Conservation (phyloP, 2,888 invertebrate genomes). For the Ennomos fuscantarius region DNA sequence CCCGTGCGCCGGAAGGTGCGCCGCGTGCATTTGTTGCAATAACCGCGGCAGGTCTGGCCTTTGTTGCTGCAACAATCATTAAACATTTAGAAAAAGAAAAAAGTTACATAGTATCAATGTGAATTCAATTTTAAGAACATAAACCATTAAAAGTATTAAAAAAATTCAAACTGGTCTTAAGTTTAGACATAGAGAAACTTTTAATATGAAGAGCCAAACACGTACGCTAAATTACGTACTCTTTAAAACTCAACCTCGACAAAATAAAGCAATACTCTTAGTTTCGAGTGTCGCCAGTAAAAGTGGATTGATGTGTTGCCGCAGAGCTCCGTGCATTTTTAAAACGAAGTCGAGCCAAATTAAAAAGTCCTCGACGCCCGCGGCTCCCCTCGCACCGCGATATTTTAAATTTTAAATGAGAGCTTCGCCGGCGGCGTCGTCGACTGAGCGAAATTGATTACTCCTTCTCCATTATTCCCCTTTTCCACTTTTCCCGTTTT, state of each 20-base stretch:
- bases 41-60: conserved; percentile 92
- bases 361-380: conserved; percentile 80
- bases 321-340: conserved; percentile 80
- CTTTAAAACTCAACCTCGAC: conserved; percentile 39
- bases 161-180: conserved; percentile 16
- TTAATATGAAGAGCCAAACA: conserved; percentile 27
- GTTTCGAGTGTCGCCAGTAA: conserved; percentile 67
- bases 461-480: conserved; percentile 84
- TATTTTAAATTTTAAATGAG: conserved; percentile 84
- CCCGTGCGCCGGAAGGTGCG: conserved; percentile 90
- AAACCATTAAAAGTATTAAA: conserved; percentile 19
- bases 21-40: conserved; percentile 97
- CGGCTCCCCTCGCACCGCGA: conserved; percentile 70
- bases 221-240: conserved; percentile 34
- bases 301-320: conserved; percentile 83
- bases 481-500: conserved; percentile 77
- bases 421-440: conserved; percentile 74
- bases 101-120: not conserved
- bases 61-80: conserved; percentile 88
- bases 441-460: conserved; percentile 84
- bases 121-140: not conserved
- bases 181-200: conserved; percentile 27
- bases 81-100: not conserved
- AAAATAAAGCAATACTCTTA: conserved; percentile 57
- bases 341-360: conserved; percentile 78